Conservation (phyloP, 2,797 vertebrate species). For the Odontamblyopus rebecca region DNA sequence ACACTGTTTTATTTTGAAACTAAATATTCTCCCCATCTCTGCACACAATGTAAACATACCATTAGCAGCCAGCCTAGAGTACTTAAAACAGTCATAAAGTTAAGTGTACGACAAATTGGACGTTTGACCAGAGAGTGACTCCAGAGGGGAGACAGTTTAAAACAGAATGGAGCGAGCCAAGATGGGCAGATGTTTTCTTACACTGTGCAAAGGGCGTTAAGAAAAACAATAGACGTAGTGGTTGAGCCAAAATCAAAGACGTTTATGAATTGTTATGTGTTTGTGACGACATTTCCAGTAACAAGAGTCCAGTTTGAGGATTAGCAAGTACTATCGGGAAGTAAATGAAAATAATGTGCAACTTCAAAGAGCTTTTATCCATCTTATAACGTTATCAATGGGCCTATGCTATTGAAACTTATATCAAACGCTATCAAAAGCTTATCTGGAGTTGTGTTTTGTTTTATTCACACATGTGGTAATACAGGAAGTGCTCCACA, state of each 20-base stretch:
- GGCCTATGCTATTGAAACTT: too few species aligned
- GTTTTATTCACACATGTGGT: too few species aligned
- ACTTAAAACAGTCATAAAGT: conserved; percentile 7
- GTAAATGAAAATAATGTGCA: neutral
- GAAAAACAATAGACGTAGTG: conserved; percentile 1
- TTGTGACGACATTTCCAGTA: conserved; percentile 7
- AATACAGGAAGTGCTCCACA: too few species aligned
- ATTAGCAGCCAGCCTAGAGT: neutral
- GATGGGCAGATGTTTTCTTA: conserved; percentile 11
- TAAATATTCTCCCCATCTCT: conserved; percentile 10
- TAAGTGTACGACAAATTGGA: conserved; percentile 12
- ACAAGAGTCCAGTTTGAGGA: neutral
- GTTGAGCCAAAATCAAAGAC: conserved; percentile 1
- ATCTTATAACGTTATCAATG: neutral
- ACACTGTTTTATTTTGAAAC: conserved; percentile 4
- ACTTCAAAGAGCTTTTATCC: neutral
- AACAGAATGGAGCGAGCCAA: neutral
- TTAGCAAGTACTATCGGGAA: neutral
- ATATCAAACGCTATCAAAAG: too few species aligned
- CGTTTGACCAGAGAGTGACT: conserved; percentile 8
- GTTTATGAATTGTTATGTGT: neutral
- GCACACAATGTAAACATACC: conserved; percentile 4
- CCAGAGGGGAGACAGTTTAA: neutral
- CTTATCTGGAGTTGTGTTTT: too few species aligned
- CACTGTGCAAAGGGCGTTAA: neutral